A percentile compares a stretch with the other conserved stretches of the same genome.
Conservation (phyloP, 1,140 invertebrate genomes). For the Berghia stephanieae region DNA sequence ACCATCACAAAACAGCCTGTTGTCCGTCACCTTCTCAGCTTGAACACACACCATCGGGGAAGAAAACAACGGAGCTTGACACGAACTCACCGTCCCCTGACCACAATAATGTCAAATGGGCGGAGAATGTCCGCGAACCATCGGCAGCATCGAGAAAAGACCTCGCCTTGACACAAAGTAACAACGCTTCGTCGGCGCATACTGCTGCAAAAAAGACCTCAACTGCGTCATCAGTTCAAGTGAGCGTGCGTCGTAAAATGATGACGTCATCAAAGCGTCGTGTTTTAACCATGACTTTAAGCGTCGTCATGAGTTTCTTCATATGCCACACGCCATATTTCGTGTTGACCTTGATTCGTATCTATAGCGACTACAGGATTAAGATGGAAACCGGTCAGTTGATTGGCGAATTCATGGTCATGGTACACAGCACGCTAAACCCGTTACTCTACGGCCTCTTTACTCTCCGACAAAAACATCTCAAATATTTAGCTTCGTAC, state of each 20-base stretch:
- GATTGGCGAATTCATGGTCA: slow-evolving; percentile 64
- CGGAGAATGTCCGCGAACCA: background rate
- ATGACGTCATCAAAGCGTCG: slow-evolving; percentile 56
- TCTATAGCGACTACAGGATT: slow-evolving; percentile 67
- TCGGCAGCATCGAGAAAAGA: no score
- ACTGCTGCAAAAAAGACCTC: no score
- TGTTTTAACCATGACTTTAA: slow-evolving; percentile 67
- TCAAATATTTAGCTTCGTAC: no score
- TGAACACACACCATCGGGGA: no score
- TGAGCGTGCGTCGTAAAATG: slow-evolving; percentile 49
- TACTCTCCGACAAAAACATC: slow-evolving; percentile 51
- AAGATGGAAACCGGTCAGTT: slow-evolving; percentile 55
- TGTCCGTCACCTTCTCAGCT: no score
- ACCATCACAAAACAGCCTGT: no score
- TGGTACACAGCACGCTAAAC: slow-evolving; percentile 68
- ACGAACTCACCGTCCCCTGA: no score
- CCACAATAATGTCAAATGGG: no score
- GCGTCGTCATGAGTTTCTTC: slow-evolving; percentile 67
- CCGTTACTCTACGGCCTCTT: slow-evolving; percentile 68
- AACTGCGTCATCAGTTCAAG: no score
- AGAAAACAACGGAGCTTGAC: no score
- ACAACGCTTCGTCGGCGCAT: no score
- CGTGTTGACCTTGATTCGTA: slow-evolving; percentile 57
- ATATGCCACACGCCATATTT: slow-evolving; percentile 69
- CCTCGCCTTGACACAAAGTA: no score